Percentiles rank a stretch among this genome's conserved stretches.
These are phyloP conservation scores for Gymnocephalus cernua DNA, from an alignment of 2,113 vertebrate genomes.

Conservation along the genomic window DNA sequence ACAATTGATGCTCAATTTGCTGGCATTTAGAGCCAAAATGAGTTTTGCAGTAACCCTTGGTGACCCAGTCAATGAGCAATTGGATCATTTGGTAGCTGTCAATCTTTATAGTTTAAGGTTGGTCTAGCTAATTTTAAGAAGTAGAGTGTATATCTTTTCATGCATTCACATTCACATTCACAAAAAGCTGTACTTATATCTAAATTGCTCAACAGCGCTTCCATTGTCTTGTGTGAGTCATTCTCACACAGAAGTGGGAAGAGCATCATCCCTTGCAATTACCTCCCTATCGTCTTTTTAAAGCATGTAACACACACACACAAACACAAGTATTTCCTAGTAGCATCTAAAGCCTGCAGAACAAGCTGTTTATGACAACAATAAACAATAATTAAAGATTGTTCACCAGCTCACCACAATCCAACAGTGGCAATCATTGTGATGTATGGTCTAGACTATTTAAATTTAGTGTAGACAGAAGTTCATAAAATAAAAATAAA, in stretches of 20 bases:
- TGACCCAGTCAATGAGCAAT: constrained; percentile 57
- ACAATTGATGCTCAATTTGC: constrained; percentile 79
- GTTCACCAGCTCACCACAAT: constrained; percentile 8
- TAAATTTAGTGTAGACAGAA: not conserved
- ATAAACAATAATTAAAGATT: constrained; percentile 6
- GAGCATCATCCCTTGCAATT: constrained; percentile 3
- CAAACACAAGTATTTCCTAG: not conserved
- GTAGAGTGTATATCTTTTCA: constrained; percentile 31
- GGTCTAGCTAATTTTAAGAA: constrained; percentile 27
- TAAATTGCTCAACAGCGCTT: constrained; percentile 26
- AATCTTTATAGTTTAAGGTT: constrained; percentile 45
- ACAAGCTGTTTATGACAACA: not conserved
- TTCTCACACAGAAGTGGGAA: not conserved
- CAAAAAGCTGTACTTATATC: not conserved
- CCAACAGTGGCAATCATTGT: not conserved
- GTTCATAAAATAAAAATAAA: constrained; percentile 13
- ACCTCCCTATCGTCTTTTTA: constrained; percentile 21
- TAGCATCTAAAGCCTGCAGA: not conserved
- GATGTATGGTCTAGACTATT: not conserved
- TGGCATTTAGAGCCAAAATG: constrained; percentile 76
- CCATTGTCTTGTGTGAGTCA: not conserved
- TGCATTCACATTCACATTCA: constrained; percentile 27
- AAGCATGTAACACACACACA: constrained; percentile 4
- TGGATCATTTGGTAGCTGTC: constrained; percentile 65
- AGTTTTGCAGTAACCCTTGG: constrained; percentile 68